Percentiles rank a stretch among this genome's conserved stretches.
Conservation (phyloP, 2,888 invertebrate species). For the Cephus sareptanus region DNA sequence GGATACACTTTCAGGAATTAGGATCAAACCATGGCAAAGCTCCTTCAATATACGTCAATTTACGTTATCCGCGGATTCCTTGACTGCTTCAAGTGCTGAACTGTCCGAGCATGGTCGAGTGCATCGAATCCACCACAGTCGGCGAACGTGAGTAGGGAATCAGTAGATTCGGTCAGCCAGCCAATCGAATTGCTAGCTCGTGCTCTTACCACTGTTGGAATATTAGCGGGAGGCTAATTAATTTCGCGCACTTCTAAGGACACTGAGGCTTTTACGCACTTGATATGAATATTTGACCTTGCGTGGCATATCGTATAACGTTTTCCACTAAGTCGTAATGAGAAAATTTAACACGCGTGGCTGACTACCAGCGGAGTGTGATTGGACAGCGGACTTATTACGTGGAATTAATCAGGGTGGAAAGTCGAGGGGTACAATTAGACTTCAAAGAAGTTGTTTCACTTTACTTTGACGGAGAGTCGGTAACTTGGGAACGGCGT, state of each 20-base stretch:
- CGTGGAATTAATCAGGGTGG: constrained; percentile 33
- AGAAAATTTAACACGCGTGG: not conserved
- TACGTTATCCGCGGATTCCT: constrained; percentile 8
- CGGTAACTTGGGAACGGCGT: not conserved
- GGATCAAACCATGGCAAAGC: constrained; percentile 33
- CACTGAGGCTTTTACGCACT: not conserved
- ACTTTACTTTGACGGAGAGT: not conserved
- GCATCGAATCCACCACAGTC: not conserved
- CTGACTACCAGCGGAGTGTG: not conserved
- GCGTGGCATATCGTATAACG: not conserved
- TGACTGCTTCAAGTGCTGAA: not conserved
- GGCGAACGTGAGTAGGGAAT: not conserved
- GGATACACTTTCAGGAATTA: constrained; percentile 38
- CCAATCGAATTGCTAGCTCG: not conserved
- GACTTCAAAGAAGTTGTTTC: constrained; percentile 25
- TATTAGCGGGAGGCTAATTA: not conserved
- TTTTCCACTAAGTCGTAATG: not conserved
- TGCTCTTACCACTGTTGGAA: not conserved
- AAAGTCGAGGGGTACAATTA: constrained; percentile 25
- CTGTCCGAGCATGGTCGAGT: not conserved
- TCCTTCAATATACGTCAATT: constrained; percentile 39
- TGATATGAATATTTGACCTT: not conserved
- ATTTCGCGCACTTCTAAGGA: not conserved
- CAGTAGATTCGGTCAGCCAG: not conserved
- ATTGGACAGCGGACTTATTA: constrained; percentile 21